Conservation (phyloP, 2,797 vertebrate genomes). For the Manis javanica region DNA sequence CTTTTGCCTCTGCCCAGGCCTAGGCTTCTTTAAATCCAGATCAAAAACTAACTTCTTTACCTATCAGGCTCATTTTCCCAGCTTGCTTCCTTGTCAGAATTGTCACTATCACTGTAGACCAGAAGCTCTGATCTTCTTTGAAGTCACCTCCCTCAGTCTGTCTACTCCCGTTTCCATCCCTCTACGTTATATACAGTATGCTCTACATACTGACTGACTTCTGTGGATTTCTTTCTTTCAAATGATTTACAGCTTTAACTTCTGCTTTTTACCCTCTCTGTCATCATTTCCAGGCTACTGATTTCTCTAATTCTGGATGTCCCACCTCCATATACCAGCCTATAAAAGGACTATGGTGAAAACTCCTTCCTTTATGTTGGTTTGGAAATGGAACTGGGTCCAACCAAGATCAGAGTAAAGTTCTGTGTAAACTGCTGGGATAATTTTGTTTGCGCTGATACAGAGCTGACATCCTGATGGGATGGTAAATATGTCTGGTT, state of each 20-base stretch:
- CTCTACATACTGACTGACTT: neutral
- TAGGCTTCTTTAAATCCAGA: neutral
- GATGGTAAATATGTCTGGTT: neutral
- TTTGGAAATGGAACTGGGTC: neutral
- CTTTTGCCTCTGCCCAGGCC: neutral
- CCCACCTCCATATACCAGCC: neutral
- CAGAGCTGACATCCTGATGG: neutral
- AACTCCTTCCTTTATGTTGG: neutral
- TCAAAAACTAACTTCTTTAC: neutral
- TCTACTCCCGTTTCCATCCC: neutral
- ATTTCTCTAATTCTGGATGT: neutral
- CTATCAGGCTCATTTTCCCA: neutral
- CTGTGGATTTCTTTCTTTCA: neutral
- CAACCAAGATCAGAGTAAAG: neutral
- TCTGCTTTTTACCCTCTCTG: neutral
- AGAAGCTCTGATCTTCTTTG: neutral
- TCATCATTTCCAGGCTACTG: neutral
- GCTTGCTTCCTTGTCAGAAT: neutral
- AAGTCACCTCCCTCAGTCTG: neutral
- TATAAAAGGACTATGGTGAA: neutral
- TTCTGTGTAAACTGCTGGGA: neutral
- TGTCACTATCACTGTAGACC: neutral
- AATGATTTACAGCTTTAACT: neutral
- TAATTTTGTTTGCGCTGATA: neutral
- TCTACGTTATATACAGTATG: neutral